Evolutionary conservation across 2,797 vertebrate species (phyloP).

Genomic region (Hydrocynus forskahlii): DNA sequence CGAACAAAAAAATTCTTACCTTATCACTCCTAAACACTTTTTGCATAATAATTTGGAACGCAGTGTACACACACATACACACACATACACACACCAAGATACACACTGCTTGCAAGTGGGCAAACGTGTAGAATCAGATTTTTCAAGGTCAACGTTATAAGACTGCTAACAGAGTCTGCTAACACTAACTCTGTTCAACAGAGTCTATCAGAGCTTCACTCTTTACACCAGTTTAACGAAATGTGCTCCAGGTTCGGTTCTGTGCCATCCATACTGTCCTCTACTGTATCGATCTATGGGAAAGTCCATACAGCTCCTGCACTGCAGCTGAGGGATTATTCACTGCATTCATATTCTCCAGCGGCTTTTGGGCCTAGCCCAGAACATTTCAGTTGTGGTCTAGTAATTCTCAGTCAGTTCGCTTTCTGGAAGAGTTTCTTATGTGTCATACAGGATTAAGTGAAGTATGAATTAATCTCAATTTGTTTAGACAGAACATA

Average conservation of each 20-base stretch:
- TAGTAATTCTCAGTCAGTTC: no score
- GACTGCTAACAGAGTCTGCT: not conserved
- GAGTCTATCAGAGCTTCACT: not conserved
- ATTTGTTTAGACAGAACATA: not conserved
- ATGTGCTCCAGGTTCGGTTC: not conserved
- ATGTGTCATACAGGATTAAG: not conserved
- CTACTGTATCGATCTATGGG: not conserved
- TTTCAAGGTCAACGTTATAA: constrained; percentile 19
- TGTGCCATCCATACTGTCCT: not conserved
- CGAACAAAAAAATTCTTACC: no score
- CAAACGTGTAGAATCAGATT: not conserved
- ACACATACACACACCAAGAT: no score
- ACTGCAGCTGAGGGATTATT: not conserved
- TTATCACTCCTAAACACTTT: no score
- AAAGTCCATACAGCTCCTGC: not conserved
- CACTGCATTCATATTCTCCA: not conserved
- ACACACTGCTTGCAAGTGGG: constrained; percentile 12
- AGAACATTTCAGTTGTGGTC: not conserved
- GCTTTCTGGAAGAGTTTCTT: not conserved
- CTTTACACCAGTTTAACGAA: not conserved
- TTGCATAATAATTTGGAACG: no score
- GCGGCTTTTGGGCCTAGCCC: not conserved
- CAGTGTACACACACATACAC: no score
- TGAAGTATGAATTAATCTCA: not conserved
- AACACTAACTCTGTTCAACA: not conserved